A percentile compares a stretch with the other conserved stretches of the same genome.
Evolutionary conservation across 2,113 vertebrate genomes (phyloP).

Genomic region (Hepsetus odoe): DNA sequence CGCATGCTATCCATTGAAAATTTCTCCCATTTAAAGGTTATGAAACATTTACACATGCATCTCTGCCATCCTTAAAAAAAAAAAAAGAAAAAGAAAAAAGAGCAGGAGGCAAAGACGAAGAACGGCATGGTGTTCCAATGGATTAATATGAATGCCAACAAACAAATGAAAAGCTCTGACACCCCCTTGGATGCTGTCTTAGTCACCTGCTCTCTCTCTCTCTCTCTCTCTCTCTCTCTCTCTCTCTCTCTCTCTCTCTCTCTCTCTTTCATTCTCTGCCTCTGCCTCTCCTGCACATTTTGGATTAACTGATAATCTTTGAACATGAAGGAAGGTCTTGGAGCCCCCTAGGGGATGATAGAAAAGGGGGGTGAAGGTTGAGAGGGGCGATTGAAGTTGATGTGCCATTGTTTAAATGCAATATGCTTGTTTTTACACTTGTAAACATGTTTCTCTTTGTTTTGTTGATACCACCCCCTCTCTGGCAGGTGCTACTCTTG

Average conservation of each 20-base stretch:
- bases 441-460: conserved; percentile 76
- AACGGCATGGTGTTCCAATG: conserved; percentile 73
- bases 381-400: conserved; percentile 64
- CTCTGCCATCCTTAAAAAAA: conserved; percentile 12
- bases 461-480: conserved; percentile 61
- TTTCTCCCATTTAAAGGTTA: conserved; percentile 81
- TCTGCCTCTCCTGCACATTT: conserved; percentile 80
- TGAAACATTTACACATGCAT: conserved; percentile 79
- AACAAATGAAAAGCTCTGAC: conserved; percentile 69
- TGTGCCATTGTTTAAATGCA: conserved; percentile 73
- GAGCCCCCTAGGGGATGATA: conserved; percentile 70
- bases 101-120: background rate
- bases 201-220: conserved; percentile 55
- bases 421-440: conserved; percentile 76
- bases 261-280: conserved; percentile 69
- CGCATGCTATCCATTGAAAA: conserved; percentile 82
- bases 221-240: conserved; percentile 68
- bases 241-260: conserved; percentile 56
- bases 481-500: conserved; percentile 61
- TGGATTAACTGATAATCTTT: conserved; percentile 86
- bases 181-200: conserved; percentile 48
- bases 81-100: conserved; percentile 63
- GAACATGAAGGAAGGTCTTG: conserved; percentile 80
- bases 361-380: conserved; percentile 58
- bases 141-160: conserved; percentile 81